Evolutionary conservation across 2,888 invertebrate genomes (phyloP), one percentile per base, ranked within the genome.

Genomic region (Drosophila conformis): DNA sequence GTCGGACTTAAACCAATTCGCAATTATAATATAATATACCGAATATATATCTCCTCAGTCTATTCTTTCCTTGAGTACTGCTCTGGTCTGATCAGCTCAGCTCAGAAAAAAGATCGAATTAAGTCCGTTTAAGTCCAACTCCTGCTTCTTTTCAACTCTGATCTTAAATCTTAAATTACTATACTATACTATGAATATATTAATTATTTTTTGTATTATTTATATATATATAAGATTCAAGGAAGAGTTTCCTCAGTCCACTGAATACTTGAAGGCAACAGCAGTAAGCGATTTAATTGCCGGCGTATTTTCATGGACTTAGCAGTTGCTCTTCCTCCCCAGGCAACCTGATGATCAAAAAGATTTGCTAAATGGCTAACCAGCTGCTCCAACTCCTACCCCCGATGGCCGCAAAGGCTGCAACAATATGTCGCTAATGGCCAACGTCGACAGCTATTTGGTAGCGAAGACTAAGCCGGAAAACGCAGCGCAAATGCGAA

Each of bases 371-470:
- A 78, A 78, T 71, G 51, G 64, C 51, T 57, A 46, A 21, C 13
- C 61, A 54, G 46, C 60, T 33, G 27, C 46, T 27, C 13, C 27
- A 15, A 13, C 54, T 48, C 11, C 36, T 27, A 33, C 6, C 33
- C 21, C 11, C 11, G 27, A 31, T 38, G 40, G 10, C 48, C 11
- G 35, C 51, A 31, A 46, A 13, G 18, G 31, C 60, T 59, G 31
- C 42, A 42, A 68, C 69, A 80, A 80, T 81, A 87, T 70, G 81
- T 76, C 76, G 75, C 87, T 89, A 89, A 89, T 85, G 89, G 73
- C 57, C 52, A 64, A 53, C 59, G 69, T 67, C 48, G 40, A 49
- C 67, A 35, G 73, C 67, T 73, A 81, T 81, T 73, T 81, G 61
- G 51, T 70, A 18, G 46, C 48, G 49, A 31, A 25, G 38, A 65